Base-by-base conservation (phyloP, 2,797 vertebrate genomes). In the Moxostoma hubbsi region DNA sequence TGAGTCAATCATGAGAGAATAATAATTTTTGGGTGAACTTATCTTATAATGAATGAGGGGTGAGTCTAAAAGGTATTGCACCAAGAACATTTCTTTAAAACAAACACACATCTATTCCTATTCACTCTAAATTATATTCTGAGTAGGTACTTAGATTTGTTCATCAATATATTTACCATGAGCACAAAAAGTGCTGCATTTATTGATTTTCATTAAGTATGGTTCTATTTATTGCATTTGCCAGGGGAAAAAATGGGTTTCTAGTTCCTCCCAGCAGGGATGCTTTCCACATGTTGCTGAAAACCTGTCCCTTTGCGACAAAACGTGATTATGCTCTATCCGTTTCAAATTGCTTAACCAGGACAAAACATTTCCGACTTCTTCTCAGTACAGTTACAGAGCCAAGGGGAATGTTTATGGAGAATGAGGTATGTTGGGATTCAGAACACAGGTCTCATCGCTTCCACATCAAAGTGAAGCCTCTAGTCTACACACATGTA, bases 391-490 rank as follows among this genome's bases (percentile, higher is more conserved):
- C 68, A 63, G 74, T 74, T 43, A 73, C 54, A 66, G 49, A 53
- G 58, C 79, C 71, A 24, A 66, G 71, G 75, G 67, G 72, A 36
- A 36, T 36, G 71, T 79, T 76, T 18, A 24, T 51, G 24, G 63
- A 66, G 53, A 73, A 64, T 68, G 43, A 71, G 74, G 76, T 75
- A 72, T 61, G 43, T 51, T 73, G 79, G 79, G 77, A 77, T 81
- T 74, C 71, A 70, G 13, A 45, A 71, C 70, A 58, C 73, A 81
- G 70, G 70, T 70, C 77, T 55, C 16, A 62, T 80, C 73, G 79
- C 83, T 82, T 68, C 74, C 65, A 84, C 83, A 81, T 87, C 84
- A 87, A 85, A 87, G 86, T 49, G 24, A 73, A 73, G 75, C 68
- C 61, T 74, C 69, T 57, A 67, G 71, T 81, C 53, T 65, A 16